A percentile compares a stretch with the other conserved stretches of the same genome.
phyloP scores from a whole-genome alignment of 2,888 invertebrate species.

The Podotricha telesiphe region DNA sequence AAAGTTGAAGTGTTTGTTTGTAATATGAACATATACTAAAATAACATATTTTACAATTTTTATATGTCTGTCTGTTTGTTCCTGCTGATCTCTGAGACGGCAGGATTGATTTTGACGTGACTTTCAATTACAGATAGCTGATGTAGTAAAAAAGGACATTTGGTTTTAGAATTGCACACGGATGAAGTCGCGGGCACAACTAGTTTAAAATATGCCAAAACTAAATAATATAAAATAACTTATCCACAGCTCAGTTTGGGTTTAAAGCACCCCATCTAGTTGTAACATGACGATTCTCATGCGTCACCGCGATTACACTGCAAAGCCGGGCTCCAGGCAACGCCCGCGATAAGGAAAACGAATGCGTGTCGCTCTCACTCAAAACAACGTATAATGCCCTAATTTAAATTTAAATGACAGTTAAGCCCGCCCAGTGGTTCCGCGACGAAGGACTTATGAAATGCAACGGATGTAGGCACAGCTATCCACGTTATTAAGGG shows the following conservation, averaged over 20 bases:
- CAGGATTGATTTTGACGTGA: too few relatives aligned
- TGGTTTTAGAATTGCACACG: too few relatives aligned
- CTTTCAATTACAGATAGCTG: too few relatives aligned
- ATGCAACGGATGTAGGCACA: not conserved
- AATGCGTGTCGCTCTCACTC: slow-evolving; percentile 48
- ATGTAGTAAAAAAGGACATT: too few relatives aligned
- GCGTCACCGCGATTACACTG: slow-evolving; percentile 33
- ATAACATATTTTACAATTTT: too few relatives aligned
- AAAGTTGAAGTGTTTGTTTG: too few relatives aligned
- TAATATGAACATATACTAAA: too few relatives aligned
- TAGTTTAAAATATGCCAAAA: not conserved
- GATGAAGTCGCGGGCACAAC: too few relatives aligned
- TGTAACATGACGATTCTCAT: slow-evolving; percentile 21
- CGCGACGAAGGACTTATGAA: slow-evolving; percentile 26
- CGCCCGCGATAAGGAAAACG: slow-evolving; percentile 57
- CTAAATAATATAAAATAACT: not conserved
- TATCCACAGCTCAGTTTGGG: not conserved
- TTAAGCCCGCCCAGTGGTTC: slow-evolving; percentile 63
- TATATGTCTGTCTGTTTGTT: too few relatives aligned
- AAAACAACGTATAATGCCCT: slow-evolving; percentile 72
- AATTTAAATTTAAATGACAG: slow-evolving; percentile 83
- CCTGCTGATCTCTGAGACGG: too few relatives aligned
- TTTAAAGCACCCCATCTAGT: slow-evolving; percentile 12
- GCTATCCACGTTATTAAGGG: slow-evolving; percentile 14
- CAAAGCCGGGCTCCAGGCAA: slow-evolving; percentile 13